Percentiles rank a stretch among this genome's conserved stretches.
These are phyloP conservation scores for Gadus chalcogrammus DNA, from an alignment of 2,113 vertebrate genomes.

Conservation along the genomic window DNA sequence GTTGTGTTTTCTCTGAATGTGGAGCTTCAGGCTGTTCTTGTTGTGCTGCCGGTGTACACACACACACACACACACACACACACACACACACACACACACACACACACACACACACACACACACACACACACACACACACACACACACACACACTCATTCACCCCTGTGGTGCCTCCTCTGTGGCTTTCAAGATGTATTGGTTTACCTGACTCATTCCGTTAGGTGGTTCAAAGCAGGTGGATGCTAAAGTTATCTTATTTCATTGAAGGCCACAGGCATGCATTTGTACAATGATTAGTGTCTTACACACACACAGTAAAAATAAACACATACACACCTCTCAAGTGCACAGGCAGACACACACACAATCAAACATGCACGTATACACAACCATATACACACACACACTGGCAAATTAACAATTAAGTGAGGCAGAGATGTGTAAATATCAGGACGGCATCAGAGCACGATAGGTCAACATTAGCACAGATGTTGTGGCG, in stretches of 20 bases:
- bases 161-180: neutral
- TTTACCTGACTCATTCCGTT: slow-evolving; percentile 11
- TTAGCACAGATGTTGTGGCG: no score
- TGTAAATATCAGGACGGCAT: neutral
- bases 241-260: no score
- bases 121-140: neutral
- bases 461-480: neutral
- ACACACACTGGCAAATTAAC: neutral
- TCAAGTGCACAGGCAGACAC: neutral
- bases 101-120: no score
- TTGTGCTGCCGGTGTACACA: no score
- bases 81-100: no score
- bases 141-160: neutral
- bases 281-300: no score
- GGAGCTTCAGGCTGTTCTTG: neutral
- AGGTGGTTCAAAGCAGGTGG: neutral
- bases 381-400: neutral
- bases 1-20: neutral
- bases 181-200: neutral
- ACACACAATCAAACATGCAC: neutral
- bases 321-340: neutral
- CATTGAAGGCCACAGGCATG: no score
- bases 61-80: no score
- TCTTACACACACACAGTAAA: no score
- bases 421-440: neutral